Percentiles rank a stretch among this genome's conserved stretches.
phyloP scores from a whole-genome alignment of 2,797 vertebrate genomes.

The Somateria mollissima region DNA sequence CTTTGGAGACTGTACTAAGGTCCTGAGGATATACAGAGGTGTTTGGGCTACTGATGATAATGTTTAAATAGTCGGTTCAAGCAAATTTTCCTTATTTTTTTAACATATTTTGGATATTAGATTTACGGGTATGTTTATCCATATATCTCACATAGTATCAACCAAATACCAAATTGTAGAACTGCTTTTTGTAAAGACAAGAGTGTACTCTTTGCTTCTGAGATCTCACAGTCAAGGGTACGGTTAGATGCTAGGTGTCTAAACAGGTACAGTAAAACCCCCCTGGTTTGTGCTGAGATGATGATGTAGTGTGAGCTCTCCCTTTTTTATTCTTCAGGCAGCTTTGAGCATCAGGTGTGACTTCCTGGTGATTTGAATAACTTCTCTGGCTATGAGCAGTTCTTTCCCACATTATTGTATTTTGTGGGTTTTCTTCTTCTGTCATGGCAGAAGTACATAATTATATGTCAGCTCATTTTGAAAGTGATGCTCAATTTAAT shows the following conservation, averaged over 20 bases:
- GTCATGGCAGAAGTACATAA: neutral
- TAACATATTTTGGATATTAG: neutral
- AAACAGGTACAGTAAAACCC: neutral
- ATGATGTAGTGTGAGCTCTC: neutral
- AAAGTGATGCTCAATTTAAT: neutral
- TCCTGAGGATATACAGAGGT: neutral
- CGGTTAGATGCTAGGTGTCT: neutral
- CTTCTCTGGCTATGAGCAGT: neutral
- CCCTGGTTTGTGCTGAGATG: neutral
- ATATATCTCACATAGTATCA: neutral
- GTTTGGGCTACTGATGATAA: neutral
- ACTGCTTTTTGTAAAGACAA: neutral
- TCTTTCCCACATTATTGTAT: neutral
- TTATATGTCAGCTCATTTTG: neutral
- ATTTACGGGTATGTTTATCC: too few relatives aligned
- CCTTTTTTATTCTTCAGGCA: neutral
- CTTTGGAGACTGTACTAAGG: neutral
- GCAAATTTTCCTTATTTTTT: neutral
- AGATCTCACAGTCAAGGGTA: neutral
- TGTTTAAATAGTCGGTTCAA: neutral
- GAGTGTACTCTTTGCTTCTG: neutral
- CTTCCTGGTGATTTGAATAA: neutral
- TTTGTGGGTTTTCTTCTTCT: neutral
- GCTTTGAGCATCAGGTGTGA: neutral
- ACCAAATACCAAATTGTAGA: neutral